Conservation (phyloP, 2,113 vertebrate genomes). For the Leptodactylus fuscus region DNA sequence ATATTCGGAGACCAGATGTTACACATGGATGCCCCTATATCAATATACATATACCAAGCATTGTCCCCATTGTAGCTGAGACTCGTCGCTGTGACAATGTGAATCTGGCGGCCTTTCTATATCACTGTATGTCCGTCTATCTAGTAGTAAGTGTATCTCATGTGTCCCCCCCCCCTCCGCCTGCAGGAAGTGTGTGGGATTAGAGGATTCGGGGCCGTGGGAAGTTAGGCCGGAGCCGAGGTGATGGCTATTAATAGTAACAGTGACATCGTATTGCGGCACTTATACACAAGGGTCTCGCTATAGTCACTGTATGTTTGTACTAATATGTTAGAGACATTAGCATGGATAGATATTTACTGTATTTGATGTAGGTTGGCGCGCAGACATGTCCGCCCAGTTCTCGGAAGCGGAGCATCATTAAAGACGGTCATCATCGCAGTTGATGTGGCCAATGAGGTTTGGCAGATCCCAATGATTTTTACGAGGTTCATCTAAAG, state of each 20-base stretch:
- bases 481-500: too few species aligned
- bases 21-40: not conserved
- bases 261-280: slow-evolving; percentile 24
- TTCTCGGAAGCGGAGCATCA: too few species aligned
- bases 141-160: slow-evolving; percentile 9
- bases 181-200: slow-evolving; percentile 57
- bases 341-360: not conserved
- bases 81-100: not conserved
- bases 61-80: not conserved
- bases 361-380: not conserved
- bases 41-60: not conserved
- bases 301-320: not conserved
- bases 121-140: slow-evolving; percentile 7
- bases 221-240: slow-evolving; percentile 33
- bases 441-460: too few species aligned
- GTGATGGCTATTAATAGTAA: slow-evolving; percentile 44
- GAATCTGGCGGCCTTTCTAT: slow-evolving; percentile 9
- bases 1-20: slow-evolving; percentile 14
- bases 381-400: not conserved
- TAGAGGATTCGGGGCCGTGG: slow-evolving; percentile 49
- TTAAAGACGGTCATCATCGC: not conserved
- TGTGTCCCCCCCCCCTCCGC: not conserved
- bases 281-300: slow-evolving; percentile 16
- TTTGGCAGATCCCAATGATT: too few species aligned
- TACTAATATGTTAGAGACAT: not conserved